Base-by-base conservation (phyloP, 2,888 invertebrate species). In the Drosophila borealis region DNA sequence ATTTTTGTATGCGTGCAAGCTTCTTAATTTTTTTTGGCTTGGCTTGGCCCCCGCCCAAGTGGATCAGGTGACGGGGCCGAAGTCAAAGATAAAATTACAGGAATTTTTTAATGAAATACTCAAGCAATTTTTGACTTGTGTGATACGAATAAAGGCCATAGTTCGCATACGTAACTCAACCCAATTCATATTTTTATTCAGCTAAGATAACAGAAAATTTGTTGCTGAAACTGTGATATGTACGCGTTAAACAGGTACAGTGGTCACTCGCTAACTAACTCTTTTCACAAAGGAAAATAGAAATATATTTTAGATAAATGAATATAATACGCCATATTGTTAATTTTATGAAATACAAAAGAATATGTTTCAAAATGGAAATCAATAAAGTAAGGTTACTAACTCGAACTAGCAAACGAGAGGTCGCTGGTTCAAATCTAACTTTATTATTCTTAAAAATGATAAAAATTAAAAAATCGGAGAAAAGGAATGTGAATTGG, bases 61-160 rank as follows among this genome's bases (percentile, higher is more conserved):
- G 29, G 29, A 29, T 56, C 54, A 74, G 74, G 70, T 69, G 59
- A 29, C 33, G 34, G 10, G 29, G 17, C 25, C 19, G 13, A 10
- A 9, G 36, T 10, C 13, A 36, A 67, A 57, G 64, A 76, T 81
- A 69, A 78, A 59, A 70, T 69, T 45, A 56, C 46, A 63, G 68
- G 79, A 81, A 82, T 84, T 82, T 84, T 76, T 82, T 82, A 83
- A 84, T 82, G 80, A 80, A 67, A 77, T 70, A 72, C 69, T 68
- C 68, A 69, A 68, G 81, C 69, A 77, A 81, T 79, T 76, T 74
- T 73, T n/a, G 51, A 49, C 14, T 65, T 70, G 68, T 55, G 67
- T 66, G 41, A 39, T 71, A 42, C 34, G 45, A 37, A 42, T 36
- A 49, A n/a, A 50, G 49, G 34, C 34, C 45, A 57, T 41, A 57